Evolutionary conservation across 2,113 vertebrate species (phyloP), one percentile per base, ranked within the genome.

Genomic region (Otolemur garnettii): DNA sequence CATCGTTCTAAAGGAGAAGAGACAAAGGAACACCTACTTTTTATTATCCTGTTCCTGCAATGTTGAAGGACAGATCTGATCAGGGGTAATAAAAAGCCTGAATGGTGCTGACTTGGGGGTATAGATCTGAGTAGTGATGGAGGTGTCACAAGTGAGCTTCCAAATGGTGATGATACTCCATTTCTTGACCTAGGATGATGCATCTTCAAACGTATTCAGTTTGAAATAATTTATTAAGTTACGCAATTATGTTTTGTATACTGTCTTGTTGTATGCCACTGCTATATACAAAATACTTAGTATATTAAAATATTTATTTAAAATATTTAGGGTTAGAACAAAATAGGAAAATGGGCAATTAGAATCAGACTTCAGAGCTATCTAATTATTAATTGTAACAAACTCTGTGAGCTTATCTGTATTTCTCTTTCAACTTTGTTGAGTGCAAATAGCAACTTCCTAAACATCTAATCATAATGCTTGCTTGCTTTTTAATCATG

Each of bases 101-200:
- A 12, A 7, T 15, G 38, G 14, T 33, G 24, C 0, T 45, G 33
- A 59, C 4, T 33, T 11, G 0, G 5, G 18, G 4, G 0, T 72
- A 5, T 1, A 50, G 6, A 15, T 2, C 14, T 28, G 42, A 30
- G 6, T 12, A 30, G 50, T 33, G 42, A n/a, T 2, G 4, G 38
- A 38, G 57, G 4, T 1, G 1, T 62, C 5, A 7, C 5, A 26
- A 38, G 8, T 14, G 8, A 33, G 12, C 8, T 24, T 50, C 22
- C 4, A 59, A 33, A 8, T 35, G 1, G 17, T 26, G 19, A 0
- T 42, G 22, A 35, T 15, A 13, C 42, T 71, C 1, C 10, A 3
- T 35, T 64, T 55, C n/a, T 82, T 77, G 4, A 87, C 21, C 1
- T 24, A 11, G 38, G 6, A 35, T 45, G 5, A 17, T 55, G 71